phyloP scores from a whole-genome alignment of 2,797 vertebrate genomes.

The Sylvilagus floridanus region DNA sequence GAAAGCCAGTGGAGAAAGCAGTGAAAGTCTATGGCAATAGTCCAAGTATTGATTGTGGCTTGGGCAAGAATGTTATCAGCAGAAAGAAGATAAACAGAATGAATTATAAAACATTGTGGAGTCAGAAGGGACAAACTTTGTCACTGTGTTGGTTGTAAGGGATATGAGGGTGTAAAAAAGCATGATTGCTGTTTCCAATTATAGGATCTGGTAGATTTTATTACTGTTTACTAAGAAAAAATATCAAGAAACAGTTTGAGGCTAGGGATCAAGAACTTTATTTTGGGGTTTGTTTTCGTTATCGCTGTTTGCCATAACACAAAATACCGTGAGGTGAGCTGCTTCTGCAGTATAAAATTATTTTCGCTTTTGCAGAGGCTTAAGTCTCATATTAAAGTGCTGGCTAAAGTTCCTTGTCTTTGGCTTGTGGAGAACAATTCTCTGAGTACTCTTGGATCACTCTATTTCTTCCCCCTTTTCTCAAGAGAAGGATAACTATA shows the following conservation, averaged over 20 bases:
- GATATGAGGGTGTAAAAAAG: not conserved
- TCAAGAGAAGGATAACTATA: not conserved
- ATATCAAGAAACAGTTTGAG: not conserved
- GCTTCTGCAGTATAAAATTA: not conserved
- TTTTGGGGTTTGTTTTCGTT: not conserved
- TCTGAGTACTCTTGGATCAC: no score
- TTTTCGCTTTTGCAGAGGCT: not conserved
- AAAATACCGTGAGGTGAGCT: not conserved
- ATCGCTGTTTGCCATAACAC: not conserved
- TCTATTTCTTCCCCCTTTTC: not conserved
- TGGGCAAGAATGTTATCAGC: not conserved
- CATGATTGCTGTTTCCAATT: not conserved
- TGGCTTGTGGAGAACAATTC: not conserved
- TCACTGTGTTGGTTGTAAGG: not conserved
- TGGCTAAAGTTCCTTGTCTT: no score
- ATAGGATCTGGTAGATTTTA: not conserved
- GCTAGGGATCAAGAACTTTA: constrained; percentile 9
- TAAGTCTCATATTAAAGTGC: not conserved
- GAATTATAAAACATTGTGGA: not conserved
- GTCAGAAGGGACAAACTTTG: not conserved
- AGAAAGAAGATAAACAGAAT: not conserved
- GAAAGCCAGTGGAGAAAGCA: constrained; percentile 19
- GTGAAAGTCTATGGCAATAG: not conserved
- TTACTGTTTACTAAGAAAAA: not conserved
- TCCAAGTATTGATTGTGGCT: constrained; percentile 46